Percentiles rank a stretch among this genome's conserved stretches.
Conservation (phyloP, 2,113 vertebrate species). For the western clawed frog (Xenopus tropicalis) region DNA sequence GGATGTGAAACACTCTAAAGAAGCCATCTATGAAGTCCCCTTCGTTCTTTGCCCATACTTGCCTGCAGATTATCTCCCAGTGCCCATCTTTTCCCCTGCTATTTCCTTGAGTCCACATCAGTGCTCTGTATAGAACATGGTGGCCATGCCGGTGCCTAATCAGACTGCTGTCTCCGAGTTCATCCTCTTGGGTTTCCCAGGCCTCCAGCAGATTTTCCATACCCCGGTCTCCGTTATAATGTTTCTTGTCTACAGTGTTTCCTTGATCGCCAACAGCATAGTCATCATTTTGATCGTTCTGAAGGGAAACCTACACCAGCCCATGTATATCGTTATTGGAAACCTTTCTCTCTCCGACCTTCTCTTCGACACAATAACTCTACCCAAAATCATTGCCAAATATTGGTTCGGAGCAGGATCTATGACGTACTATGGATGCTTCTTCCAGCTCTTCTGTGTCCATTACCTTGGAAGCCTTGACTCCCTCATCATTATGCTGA, state of each 20-base stretch:
- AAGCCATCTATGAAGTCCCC: no score
- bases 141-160: neutral
- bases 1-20: no score
- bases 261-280: neutral
- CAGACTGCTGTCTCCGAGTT: slow-evolving; percentile 8
- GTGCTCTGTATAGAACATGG: no score
- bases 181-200: slow-evolving; percentile 16
- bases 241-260: neutral
- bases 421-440: slow-evolving; percentile 50
- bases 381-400: slow-evolving; percentile 52
- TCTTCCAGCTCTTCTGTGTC: slow-evolving; percentile 52
- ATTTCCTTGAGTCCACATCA: no score
- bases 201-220: slow-evolving; percentile 1
- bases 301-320: slow-evolving; percentile 1
- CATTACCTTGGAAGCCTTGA: slow-evolving; percentile 52
- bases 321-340: slow-evolving; percentile 51
- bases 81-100: no score
- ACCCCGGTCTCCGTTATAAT: neutral
- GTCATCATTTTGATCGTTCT: slow-evolving; percentile 1
- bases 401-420: slow-evolving; percentile 39
- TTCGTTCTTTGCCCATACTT: no score
- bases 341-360: slow-evolving; percentile 51
- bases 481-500: slow-evolving; percentile 48
- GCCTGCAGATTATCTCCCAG: no score
- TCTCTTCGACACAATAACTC: slow-evolving; percentile 47